A percentile compares a stretch with the other conserved stretches of the same genome.
Conservation (phyloP, 2,113 vertebrate genomes). For the Formicarius rufipectus region DNA sequence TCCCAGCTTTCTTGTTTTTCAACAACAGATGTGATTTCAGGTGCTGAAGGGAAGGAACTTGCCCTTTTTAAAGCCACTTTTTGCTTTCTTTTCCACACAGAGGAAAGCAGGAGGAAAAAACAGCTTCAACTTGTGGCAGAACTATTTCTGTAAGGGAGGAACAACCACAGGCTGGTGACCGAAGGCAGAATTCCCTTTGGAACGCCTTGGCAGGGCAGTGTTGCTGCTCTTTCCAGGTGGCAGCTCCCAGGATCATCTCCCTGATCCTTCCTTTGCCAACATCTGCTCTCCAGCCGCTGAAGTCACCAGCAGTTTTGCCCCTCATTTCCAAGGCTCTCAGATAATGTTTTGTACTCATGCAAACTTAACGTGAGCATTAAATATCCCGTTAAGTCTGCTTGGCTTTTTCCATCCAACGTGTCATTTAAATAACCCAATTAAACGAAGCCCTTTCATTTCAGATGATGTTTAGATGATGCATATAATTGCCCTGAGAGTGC, state of each 20-base stretch:
- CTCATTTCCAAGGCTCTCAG: not conserved
- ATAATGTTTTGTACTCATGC: not conserved
- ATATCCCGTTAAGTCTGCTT: not conserved
- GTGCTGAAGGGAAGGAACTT: not conserved
- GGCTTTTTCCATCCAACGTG: constrained; percentile 30
- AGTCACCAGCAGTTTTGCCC: not conserved
- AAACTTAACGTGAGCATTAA: not conserved
- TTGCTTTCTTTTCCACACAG: not conserved
- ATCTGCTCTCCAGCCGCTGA: not conserved
- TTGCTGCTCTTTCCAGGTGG: not conserved
- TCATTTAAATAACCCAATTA: constrained; percentile 52
- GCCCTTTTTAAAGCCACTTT: not conserved
- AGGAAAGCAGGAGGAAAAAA: not conserved
- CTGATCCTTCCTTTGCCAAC: not conserved
- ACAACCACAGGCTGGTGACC: not conserved
- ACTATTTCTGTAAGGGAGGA: not conserved
- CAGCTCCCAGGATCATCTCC: not conserved
- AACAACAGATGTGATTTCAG: not conserved
- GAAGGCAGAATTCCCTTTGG: not conserved
- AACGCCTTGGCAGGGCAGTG: fast-evolving
- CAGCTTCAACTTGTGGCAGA: not conserved
- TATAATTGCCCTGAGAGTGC: not conserved
- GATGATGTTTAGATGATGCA: constrained; percentile 49
- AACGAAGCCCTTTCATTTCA: not conserved
- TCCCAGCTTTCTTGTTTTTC: not conserved